Evolutionary conservation across 2,113 vertebrate genomes (phyloP), one percentile per base, ranked within the genome.

Genomic region (Lasiurus borealis): DNA sequence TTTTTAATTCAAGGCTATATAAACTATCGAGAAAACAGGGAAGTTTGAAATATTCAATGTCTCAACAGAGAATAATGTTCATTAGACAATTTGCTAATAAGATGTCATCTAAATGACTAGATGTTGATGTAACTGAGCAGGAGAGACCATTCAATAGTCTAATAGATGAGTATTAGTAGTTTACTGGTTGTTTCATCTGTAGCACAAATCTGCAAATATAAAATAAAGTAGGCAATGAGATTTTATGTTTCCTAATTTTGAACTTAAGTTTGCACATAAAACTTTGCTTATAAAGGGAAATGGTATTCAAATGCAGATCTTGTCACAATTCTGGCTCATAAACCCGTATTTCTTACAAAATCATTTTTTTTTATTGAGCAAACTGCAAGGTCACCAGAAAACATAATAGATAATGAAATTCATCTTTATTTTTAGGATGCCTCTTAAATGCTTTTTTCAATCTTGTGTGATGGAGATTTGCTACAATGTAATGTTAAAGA

Each of bases 381-480:
- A 75, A 50, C n/a, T 77, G 16, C 23, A 85, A 86, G 15, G 13
- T 88, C 40, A 75, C 10, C 68, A 91, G 36, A 88, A 85, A 94
- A 71, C 48, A 80, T 84, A 29, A 69, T 73, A 57, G 71, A 62
- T 76, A n/a, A 82, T 85, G 19, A 31, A 84, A 69, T 91, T 92
- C 15, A 59, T 91, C 13, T 93, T 93, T 85, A 85, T 85, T 95
- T 92, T 92, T 50, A 76, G 52, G 46, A 77, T 85, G 29, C 2
- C 12, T 48, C 14, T 82, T 50, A 92, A 81, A 92, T 71, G 2
- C 8, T 48, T 91, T 82, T 78, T 48, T 6, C 6, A 76, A 27
- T 50, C 71, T 76, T 66, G 46, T 75, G 29, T 71, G n/a, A 81
- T 75, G 21, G 31, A 88, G 6, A 16, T 66, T 85, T 76, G 29